Base-by-base conservation (phyloP, 2,113 vertebrate species). In the Phalacrocorax pelagicus region DNA sequence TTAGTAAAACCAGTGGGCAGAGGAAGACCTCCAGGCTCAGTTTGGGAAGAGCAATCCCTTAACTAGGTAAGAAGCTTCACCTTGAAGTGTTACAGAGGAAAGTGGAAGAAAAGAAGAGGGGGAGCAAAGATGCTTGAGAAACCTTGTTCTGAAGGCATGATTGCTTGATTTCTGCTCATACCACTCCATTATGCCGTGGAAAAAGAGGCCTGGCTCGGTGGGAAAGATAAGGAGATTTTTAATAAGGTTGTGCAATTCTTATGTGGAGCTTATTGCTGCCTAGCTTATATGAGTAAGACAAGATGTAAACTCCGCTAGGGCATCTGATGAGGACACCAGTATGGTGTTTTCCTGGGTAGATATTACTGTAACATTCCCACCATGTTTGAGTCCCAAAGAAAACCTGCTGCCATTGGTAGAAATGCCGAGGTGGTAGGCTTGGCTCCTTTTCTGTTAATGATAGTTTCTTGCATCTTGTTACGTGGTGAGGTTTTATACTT, bases 91-190 rank as follows among this genome's bases (percentile, higher is more conserved):
- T 72, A n/a, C 14, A 52, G 49, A 57, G 23, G n/a, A 24, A 75
- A 34, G 7, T 15, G 30, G 15, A 82, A 73, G 29, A 74, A 42
- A 79, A 34, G 26, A 42, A 51, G 14, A 24, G 14, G 20, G 0
- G 2, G 10, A 63, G 4, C 0, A 3, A 3, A n/a, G 8, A 0
- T 67, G 5, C 36, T 57, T 65, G 11, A 90, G 7, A 47, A 0
- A 55, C 3, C 3, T 3, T 3, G 2, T n/a, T 59, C 15, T 63
- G 18, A 71, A 75, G 40, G 10, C 5, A 12, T 6, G 10, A 65
- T 32, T 18, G 1, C 4, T 66, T 78, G 12, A 1, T 52, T 59
- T 85, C 57, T 88, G 11, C 44, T 65, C 14, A 13, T 19, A 51
- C 4, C 1, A 2, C 14, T 71, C 21, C 14, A 18, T 49, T 38